A percentile compares a stretch with the other conserved stretches of the same genome.
phyloP scores from a whole-genome alignment of 2,113 vertebrate species.

The Casuarius casuarius region DNA sequence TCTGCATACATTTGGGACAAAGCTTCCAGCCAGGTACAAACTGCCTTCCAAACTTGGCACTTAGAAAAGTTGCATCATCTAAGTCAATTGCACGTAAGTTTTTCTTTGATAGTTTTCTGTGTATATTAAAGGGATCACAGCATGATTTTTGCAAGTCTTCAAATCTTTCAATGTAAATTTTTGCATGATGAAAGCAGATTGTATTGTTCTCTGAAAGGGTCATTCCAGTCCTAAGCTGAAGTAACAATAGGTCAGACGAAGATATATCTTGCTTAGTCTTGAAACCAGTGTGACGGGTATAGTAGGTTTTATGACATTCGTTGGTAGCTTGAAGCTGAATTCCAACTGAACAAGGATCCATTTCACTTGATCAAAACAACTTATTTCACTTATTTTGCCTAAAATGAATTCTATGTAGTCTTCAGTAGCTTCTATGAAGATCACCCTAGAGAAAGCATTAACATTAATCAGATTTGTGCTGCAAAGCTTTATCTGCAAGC shows the following conservation, averaged over 20 bases:
- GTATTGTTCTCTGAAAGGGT: constrained; percentile 77
- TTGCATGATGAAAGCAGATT: constrained; percentile 82
- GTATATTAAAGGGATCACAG: constrained; percentile 82
- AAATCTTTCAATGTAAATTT: constrained; percentile 81
- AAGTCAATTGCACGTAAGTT: constrained; percentile 79
- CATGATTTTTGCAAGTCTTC: constrained; percentile 82
- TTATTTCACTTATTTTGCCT: constrained; percentile 14
- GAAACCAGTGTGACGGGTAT: constrained; percentile 79
- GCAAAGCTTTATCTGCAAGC: constrained; percentile 26
- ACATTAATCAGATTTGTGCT: constrained; percentile 53
- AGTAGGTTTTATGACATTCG: constrained; percentile 81
- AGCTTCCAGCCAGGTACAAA: constrained; percentile 85
- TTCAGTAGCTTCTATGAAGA: constrained; percentile 27
- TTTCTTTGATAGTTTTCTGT: constrained; percentile 81
- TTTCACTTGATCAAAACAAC: constrained; percentile 44
- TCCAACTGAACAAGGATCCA: constrained; percentile 83
- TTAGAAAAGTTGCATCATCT: constrained; percentile 80
- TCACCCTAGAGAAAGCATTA: constrained; percentile 68
- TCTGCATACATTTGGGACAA: constrained; percentile 81
- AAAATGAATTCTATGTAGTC: constrained; percentile 17
- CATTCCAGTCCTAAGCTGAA: constrained; percentile 82
- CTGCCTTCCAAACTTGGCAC: constrained; percentile 81
- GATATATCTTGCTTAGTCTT: constrained; percentile 78
- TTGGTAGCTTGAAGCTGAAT: constrained; percentile 77
- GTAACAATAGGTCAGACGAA: constrained; percentile 77